Evolutionary conservation across 1,140 invertebrate species (phyloP).

Genomic region (Drosophila kurseongensis): DNA sequence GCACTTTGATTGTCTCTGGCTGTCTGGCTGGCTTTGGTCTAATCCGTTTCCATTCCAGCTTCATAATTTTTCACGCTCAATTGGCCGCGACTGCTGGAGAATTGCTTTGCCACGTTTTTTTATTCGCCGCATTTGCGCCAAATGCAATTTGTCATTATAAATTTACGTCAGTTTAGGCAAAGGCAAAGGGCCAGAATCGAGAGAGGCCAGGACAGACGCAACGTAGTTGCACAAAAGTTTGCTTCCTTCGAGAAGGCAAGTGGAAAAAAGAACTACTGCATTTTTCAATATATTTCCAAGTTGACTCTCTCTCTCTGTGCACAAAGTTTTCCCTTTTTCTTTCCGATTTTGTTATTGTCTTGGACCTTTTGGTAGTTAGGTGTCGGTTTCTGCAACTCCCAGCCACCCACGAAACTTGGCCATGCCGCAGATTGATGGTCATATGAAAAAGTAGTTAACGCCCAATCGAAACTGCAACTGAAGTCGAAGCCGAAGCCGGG

Average conservation of each 20-base stretch:
- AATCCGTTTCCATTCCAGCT: slow-evolving; percentile 43
- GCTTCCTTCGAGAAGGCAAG: slow-evolving; percentile 14
- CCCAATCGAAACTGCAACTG: slow-evolving; percentile 41
- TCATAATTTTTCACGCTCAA: slow-evolving; percentile 82
- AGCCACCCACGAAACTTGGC: slow-evolving; percentile 45
- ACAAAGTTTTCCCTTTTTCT: slow-evolving; percentile 42
- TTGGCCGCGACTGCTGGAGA: slow-evolving; percentile 49
- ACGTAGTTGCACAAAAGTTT: slow-evolving; percentile 44
- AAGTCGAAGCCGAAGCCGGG: slow-evolving; percentile 25
- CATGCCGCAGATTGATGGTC: slow-evolving; percentile 71
- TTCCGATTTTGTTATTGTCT: slow-evolving; percentile 34
- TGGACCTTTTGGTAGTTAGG: slow-evolving; percentile 19
- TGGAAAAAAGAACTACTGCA: slow-evolving; percentile 48
- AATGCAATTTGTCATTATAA: slow-evolving; percentile 83
- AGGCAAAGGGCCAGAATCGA: slow-evolving; percentile 47
- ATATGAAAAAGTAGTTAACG: slow-evolving; percentile 80
- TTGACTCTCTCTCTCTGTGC: slow-evolving; percentile 42
- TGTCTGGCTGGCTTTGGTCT: slow-evolving; percentile 15
- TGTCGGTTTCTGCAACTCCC: slow-evolving; percentile 8
- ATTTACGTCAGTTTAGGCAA: slow-evolving; percentile 82
- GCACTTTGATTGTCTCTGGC: slow-evolving; percentile 54
- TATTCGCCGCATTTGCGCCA: slow-evolving; percentile 68
- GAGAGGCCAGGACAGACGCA: slow-evolving; percentile 12
- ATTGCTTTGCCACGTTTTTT: slow-evolving; percentile 33
- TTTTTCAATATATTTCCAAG: slow-evolving; percentile 77